Base-by-base conservation (phyloP, 30 jellyfish, hydroid and myxozoan genomes). In the Aurelia aurita complex sp. Pacific region DNA sequence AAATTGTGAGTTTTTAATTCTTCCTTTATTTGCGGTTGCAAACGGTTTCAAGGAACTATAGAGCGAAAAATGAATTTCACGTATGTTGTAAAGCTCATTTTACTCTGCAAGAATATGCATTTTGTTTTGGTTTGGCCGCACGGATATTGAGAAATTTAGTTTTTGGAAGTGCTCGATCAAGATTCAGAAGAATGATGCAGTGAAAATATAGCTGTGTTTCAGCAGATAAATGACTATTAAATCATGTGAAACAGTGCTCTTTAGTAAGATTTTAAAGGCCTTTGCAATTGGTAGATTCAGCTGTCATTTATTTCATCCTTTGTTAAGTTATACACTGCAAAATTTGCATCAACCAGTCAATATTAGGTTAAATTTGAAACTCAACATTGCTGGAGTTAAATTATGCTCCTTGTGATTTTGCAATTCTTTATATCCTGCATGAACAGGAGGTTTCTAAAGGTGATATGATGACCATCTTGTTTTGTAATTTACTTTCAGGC, bases 1-100 rank as follows among this genome's bases (percentile, higher is more conserved):
- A 95, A 95, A 85, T 84, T 85, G 98, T 89, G 78, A 79, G 97
- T 36, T 53, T 19, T 54, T 17, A 42, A 53, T n/a, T 14, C 23
- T 2, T 13, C 73, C 12, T 15, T 35, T 73, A 18, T 8, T n/a
- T n/a, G 13, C 72, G 12, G 72, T 63, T 63, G 72, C 16, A 63
- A 63, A 63, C 3, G 11, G 36, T 15, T n/a, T 2, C 3, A 63
- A 0, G 14, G 29, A 23, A 23, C 29, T 23, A 23, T 23, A 0
- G 0, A 23, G 29, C 29, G 29, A 23, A 23, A 23, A 23, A 23
- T 23, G 0, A 0, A 23, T 23, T 23, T 23, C 29, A 23, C 29
- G 29, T 23, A 23, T 23, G 29, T 23, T 23, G 29, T 23, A 23
- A 0, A 23, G 29, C 29, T 23, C 29, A 23, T 23, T 23, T 23